These are phyloP conservation scores for Salvator merianae DNA, from an alignment of 2,113 vertebrate species.

Conservation along the genomic window DNA sequence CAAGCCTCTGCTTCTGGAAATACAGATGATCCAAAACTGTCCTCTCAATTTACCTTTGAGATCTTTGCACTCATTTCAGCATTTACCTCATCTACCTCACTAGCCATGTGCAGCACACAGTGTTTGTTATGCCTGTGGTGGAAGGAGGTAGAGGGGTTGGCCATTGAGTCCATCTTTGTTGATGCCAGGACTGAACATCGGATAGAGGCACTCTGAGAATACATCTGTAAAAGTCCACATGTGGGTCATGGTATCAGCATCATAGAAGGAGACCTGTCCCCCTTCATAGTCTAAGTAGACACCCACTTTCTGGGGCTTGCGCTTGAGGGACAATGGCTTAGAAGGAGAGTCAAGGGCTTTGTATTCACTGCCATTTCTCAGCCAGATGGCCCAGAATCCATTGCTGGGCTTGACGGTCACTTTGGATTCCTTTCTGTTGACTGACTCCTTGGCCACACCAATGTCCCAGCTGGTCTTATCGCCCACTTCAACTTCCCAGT, in stretches of 20 bases:
- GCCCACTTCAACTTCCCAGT: constrained; percentile 87
- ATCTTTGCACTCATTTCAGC: too few species aligned
- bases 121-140: not conserved
- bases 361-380: constrained; percentile 66
- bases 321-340: constrained; percentile 60
- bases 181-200: constrained; percentile 72
- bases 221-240: constrained; percentile 81
- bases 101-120: too few species aligned
- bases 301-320: constrained; percentile 75
- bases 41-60: too few species aligned
- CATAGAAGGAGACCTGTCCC: constrained; percentile 83
- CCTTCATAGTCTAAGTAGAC: constrained; percentile 81
- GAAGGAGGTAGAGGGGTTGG: not conserved
- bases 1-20: too few species aligned
- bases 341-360: constrained; percentile 69
- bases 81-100: too few species aligned
- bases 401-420: constrained; percentile 69
- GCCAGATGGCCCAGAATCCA: constrained; percentile 52
- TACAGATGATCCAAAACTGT: too few species aligned
- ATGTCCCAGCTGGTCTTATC: constrained; percentile 84
- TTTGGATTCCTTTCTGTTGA: constrained; percentile 76
- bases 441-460: constrained; percentile 80
- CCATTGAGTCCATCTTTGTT: constrained; percentile 22
- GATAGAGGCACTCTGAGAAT: constrained; percentile 80
- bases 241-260: constrained; percentile 78